phyloP scores from a whole-genome alignment of 2,888 invertebrate species.

The Epistrophella euchroma region DNA sequence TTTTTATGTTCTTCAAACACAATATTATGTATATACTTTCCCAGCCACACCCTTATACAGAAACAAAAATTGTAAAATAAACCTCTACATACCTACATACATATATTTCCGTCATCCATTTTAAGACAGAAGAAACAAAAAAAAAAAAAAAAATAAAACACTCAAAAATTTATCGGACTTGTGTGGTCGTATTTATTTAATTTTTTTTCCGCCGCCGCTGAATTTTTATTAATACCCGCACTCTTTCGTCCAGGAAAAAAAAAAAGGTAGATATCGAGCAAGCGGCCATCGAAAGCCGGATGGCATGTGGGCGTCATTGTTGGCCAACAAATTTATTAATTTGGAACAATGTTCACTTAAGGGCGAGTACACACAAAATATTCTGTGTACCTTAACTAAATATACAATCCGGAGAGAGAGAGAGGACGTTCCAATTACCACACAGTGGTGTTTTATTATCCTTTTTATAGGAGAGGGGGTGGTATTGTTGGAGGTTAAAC shows the following conservation, averaged over 20 bases:
- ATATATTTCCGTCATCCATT: slow-evolving; percentile 40
- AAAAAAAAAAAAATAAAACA: neutral
- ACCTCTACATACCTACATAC: slow-evolving; percentile 28
- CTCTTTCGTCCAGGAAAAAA: slow-evolving; percentile 10
- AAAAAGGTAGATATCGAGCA: slow-evolving; percentile 13
- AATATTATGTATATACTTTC: neutral
- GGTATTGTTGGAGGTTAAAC: neutral
- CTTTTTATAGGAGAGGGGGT: slow-evolving; percentile 30
- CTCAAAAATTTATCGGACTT: slow-evolving; percentile 53
- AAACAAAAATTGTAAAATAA: slow-evolving; percentile 14
- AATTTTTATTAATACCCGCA: slow-evolving; percentile 52
- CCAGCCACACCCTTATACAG: slow-evolving; percentile 30
- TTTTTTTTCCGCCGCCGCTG: slow-evolving; percentile 41
- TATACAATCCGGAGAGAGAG: neutral
- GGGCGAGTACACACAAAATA: slow-evolving; percentile 56
- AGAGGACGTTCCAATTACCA: slow-evolving; percentile 67
- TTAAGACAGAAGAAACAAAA: slow-evolving; percentile 15
- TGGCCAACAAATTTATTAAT: slow-evolving; percentile 72
- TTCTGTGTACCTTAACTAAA: slow-evolving; percentile 4
- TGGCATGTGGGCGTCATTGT: slow-evolving; percentile 71
- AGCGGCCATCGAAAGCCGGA: slow-evolving; percentile 31
- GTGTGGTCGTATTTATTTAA: slow-evolving; percentile 54
- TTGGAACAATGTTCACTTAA: slow-evolving; percentile 72
- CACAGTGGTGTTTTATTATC: slow-evolving; percentile 71
- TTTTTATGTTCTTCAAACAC: slow-evolving; percentile 22